Evolutionary conservation across 2,797 vertebrate genomes (phyloP).

Genomic region (Chloroceryle amazona): DNA sequence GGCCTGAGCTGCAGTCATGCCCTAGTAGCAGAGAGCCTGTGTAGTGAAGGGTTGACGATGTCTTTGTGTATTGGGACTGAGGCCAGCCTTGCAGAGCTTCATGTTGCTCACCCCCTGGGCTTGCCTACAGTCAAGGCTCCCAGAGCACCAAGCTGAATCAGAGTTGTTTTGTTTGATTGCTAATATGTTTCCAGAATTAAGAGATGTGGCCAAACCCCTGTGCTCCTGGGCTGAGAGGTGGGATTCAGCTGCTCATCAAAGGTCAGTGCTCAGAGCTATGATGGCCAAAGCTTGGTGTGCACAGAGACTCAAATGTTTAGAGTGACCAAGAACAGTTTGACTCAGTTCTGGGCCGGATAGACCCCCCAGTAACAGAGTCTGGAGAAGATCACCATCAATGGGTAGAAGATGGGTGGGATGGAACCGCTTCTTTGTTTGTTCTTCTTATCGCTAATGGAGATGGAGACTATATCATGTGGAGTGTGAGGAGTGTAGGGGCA

Average conservation of each 20-base stretch:
- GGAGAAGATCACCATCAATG: background rate
- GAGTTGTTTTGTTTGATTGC: background rate
- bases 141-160: fast-evolving
- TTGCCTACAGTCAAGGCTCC: background rate
- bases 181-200: background rate
- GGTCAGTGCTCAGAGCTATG: background rate
- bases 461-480: background rate
- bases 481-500: background rate
- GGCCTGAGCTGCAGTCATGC: background rate
- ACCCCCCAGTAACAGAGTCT: background rate
- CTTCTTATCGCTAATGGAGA: background rate
- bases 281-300: background rate
- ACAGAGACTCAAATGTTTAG: background rate
- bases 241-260: background rate
- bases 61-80: fast-evolving
- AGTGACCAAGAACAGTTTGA: background rate
- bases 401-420: background rate
- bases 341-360: background rate
- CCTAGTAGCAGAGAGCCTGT: background rate
- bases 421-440: background rate
- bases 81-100: background rate
- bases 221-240: background rate
- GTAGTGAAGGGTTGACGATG: background rate
- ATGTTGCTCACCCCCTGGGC: fast-evolving
- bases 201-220: background rate